A percentile compares a stretch with the other conserved stretches of the same genome.
Conservation (phyloP, 1,140 invertebrate species). For the Rhynchophorus ferrugineus region DNA sequence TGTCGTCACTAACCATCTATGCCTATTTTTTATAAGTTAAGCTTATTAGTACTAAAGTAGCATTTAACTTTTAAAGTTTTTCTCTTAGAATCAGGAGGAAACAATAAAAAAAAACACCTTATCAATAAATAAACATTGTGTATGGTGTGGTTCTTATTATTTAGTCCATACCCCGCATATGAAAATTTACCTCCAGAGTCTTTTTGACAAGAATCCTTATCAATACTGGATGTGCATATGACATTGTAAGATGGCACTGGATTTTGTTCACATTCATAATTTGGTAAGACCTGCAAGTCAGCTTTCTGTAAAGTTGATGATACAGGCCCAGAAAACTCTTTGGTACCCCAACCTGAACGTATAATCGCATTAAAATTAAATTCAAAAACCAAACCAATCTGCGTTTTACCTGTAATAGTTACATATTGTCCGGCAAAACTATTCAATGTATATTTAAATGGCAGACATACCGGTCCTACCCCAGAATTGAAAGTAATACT, state of each 20-base stretch:
- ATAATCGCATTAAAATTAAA: not conserved
- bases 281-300: constrained; percentile 47
- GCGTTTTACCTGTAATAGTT: constrained; percentile 45
- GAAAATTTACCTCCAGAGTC: constrained; percentile 56
- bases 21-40: too few species aligned
- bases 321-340: constrained; percentile 45
- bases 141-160: too few species aligned
- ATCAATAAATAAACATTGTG: too few species aligned
- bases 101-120: too few species aligned
- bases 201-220: constrained; percentile 59
- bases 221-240: constrained; percentile 57
- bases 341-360: constrained; percentile 58
- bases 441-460: constrained; percentile 46
- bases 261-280: constrained; percentile 42
- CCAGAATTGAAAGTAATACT: constrained; percentile 46
- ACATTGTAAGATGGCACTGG: constrained; percentile 38
- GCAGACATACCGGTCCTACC: constrained; percentile 60
- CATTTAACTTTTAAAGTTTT: too few species aligned
- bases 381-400: not conserved
- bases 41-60: too few species aligned
- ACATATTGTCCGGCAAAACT: constrained; percentile 45
- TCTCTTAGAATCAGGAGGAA: too few species aligned
- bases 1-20: too few species aligned
- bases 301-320: constrained; percentile 52
- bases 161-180: too few species aligned